phyloP scores from a whole-genome alignment of 2,113 vertebrate genomes.

The Periophthalmus modestus region DNA sequence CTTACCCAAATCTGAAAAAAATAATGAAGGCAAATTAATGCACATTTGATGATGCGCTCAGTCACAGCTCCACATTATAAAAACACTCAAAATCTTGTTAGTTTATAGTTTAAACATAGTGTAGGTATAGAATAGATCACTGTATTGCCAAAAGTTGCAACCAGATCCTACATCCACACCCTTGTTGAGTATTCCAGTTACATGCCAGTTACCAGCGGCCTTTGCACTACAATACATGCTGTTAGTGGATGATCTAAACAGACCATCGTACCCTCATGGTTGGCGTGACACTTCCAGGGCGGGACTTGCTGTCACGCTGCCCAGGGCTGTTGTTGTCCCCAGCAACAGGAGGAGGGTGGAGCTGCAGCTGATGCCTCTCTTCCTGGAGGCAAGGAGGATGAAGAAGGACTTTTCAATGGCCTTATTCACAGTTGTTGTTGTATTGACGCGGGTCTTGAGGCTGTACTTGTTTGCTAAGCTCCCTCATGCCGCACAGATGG shows the following conservation, averaged over 20 bases:
- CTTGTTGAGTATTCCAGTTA: background rate
- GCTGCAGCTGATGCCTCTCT: constrained; percentile 86
- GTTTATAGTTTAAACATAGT: background rate
- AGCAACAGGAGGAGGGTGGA: constrained; percentile 76
- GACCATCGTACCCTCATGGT: constrained; percentile 85
- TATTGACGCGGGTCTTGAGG: constrained; percentile 42
- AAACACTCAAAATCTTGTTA: background rate
- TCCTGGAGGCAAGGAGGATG: constrained; percentile 79
- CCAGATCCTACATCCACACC: background rate
- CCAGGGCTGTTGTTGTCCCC: constrained; percentile 80
- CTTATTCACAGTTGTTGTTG: constrained; percentile 46
- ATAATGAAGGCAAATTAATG: background rate
- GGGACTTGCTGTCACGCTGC: constrained; percentile 85
- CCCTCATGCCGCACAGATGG: constrained; percentile 55
- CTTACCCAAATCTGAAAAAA: background rate
- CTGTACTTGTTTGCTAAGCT: constrained; percentile 28
- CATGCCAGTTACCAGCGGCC: constrained; percentile 20
- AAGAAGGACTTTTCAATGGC: constrained; percentile 53
- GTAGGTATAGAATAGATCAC: no score
- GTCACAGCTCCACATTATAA: background rate
- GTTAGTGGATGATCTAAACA: constrained; percentile 11
- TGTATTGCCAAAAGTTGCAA: no score
- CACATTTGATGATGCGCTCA: background rate
- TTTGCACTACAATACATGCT: constrained; percentile 32
- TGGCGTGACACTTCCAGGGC: constrained; percentile 82